Conservation (phyloP, 2,113 vertebrate genomes). For the Sitta europaea region DNA sequence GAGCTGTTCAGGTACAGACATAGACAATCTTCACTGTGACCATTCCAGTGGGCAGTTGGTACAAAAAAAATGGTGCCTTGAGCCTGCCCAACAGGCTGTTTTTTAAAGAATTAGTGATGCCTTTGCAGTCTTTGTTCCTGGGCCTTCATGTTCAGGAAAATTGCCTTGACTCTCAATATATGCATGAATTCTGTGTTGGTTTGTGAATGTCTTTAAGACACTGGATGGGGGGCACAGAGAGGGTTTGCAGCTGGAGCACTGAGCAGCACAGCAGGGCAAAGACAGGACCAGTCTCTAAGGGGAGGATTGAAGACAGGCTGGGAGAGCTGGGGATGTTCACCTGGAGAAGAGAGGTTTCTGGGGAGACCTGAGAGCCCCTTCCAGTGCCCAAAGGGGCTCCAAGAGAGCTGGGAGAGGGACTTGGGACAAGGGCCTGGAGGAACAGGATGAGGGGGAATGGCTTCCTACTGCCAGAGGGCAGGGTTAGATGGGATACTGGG, state of each 20-base stretch:
- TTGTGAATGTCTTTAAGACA: not conserved
- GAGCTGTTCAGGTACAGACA: no score
- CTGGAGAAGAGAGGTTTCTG: not conserved
- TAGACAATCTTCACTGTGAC: not conserved
- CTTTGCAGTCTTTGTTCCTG: not conserved
- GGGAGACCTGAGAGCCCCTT: not conserved
- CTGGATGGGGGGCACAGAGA: not conserved
- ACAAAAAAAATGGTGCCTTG: not conserved
- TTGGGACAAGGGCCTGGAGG: not conserved
- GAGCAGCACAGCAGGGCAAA: not conserved
- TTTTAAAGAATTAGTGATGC: not conserved
- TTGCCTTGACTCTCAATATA: not conserved
- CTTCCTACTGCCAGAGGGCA: not conserved
- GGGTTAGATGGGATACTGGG: not conserved
- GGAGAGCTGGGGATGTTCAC: not conserved
- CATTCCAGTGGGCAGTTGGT: not conserved
- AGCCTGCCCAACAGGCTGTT: not conserved
- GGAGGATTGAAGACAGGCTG: not conserved
- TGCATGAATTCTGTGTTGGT: not conserved
- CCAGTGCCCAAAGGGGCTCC: not conserved
- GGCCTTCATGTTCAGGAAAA: not conserved
- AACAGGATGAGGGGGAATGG: not conserved
- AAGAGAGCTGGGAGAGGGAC: not conserved
- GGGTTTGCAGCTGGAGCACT: not conserved
- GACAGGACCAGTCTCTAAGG: not conserved